These are phyloP conservation scores for Danio albolineatus DNA, from an alignment of 2,797 vertebrate genomes.

Conservation along the genomic window DNA sequence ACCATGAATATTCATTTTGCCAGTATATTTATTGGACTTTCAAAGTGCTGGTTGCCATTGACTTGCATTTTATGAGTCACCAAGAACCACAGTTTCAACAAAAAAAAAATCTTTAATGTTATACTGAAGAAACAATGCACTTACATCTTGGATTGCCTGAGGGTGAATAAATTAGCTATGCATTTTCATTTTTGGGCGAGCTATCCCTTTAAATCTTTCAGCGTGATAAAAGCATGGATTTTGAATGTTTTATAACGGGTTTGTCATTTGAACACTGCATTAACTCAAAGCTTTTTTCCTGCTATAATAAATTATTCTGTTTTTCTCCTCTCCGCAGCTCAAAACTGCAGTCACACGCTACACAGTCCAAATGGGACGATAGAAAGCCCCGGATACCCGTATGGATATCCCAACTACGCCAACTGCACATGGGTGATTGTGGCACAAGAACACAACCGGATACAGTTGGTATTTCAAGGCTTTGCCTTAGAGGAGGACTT, in stretches of 20 bases:
- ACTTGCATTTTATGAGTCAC: too few species aligned
- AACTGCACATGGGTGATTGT: slow-evolving; percentile 98
- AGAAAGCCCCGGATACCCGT: slow-evolving; percentile 97
- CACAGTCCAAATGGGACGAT: slow-evolving; percentile 94
- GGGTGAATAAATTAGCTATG: too few species aligned
- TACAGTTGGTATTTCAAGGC: slow-evolving; percentile 98
- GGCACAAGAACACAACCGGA: slow-evolving; percentile 92
- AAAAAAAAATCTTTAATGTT: too few species aligned
- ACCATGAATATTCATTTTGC: too few species aligned
- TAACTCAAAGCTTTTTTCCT: background rate
- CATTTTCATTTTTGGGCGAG: too few species aligned
- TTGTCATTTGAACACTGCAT: background rate
- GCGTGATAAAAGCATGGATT: background rate
- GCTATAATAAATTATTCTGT: slow-evolving; percentile 25
- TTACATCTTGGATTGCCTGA: too few species aligned
- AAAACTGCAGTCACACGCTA: slow-evolving; percentile 95
- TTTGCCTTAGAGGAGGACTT: slow-evolving; percentile 99
- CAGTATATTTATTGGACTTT: too few species aligned
- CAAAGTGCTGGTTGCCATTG: too few species aligned
- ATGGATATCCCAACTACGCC: slow-evolving; percentile 98
- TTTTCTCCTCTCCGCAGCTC: slow-evolving; percentile 80
- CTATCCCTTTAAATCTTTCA: background rate
- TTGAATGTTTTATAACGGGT: background rate
- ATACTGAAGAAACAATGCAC: too few species aligned
- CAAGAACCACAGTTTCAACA: too few species aligned